Evolutionary conservation across 2,888 invertebrate species (phyloP).

Genomic region (Branchellion lobata): DNA sequence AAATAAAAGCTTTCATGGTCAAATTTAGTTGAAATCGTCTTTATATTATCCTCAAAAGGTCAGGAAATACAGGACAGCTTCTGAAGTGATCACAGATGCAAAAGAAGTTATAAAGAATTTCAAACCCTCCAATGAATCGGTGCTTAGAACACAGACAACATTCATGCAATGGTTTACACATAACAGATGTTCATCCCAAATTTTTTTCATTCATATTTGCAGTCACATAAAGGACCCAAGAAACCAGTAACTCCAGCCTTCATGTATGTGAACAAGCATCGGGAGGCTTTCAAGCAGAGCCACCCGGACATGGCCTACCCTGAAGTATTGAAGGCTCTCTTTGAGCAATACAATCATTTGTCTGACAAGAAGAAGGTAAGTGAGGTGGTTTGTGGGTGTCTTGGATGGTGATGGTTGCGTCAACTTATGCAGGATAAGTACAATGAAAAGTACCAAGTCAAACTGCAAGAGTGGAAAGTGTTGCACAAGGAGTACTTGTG

Average conservation of each 20-base stretch:
- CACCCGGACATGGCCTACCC: background rate
- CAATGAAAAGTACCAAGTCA: background rate
- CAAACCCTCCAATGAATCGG: too few species aligned
- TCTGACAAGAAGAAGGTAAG: background rate
- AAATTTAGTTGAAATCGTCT: too few species aligned
- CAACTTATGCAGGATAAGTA: background rate
- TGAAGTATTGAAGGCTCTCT: background rate
- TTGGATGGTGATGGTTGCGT: too few species aligned
- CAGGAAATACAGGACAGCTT: background rate
- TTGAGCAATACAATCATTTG: background rate
- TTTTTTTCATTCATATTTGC: too few species aligned
- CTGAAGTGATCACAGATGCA: background rate
- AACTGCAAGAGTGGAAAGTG: background rate
- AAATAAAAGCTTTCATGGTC: too few species aligned
- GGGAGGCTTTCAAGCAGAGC: background rate
- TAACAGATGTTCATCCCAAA: too few species aligned
- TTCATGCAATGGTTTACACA: too few species aligned
- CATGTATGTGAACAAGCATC: slow-evolving; percentile 2
- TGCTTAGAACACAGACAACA: too few species aligned
- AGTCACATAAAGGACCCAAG: too few species aligned
- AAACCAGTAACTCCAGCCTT: background rate
- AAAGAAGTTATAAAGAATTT: background rate
- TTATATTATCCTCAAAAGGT: too few species aligned
- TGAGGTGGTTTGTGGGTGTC: too few species aligned
- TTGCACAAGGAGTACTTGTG: background rate